Evolutionary conservation across 2,797 vertebrate genomes (phyloP).

Genomic region (Lemur catta): DNA sequence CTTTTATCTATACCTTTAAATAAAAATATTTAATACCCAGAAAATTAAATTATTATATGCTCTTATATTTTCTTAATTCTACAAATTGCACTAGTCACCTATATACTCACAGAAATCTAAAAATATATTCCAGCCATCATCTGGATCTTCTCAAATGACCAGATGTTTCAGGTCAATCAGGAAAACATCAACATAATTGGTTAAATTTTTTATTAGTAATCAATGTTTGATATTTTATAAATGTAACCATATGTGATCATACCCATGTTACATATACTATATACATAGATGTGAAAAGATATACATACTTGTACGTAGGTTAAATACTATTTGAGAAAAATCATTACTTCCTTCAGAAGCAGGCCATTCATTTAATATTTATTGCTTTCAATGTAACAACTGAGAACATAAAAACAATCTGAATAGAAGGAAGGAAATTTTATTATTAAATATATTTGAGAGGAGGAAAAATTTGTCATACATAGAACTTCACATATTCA

Average conservation of each 20-base stretch:
- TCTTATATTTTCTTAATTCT: background rate
- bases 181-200: background rate
- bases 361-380: background rate
- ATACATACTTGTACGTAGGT: background rate
- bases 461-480: background rate
- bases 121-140: background rate
- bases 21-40: background rate
- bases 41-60: background rate
- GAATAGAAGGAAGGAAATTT: background rate
- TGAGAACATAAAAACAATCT: background rate
- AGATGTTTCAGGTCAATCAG: background rate
- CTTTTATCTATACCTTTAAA: background rate
- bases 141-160: background rate
- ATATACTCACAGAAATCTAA: background rate
- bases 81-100: background rate
- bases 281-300: background rate
- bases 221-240: background rate
- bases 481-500: background rate
- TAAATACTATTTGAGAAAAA: background rate
- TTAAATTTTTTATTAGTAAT: background rate
- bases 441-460: background rate
- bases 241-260: background rate
- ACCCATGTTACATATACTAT: background rate
- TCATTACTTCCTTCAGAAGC: background rate
- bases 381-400: background rate